These are phyloP conservation scores for Oasisia sp. DNA, from an alignment of 2,888 invertebrate species.

Conservation along the genomic window DNA sequence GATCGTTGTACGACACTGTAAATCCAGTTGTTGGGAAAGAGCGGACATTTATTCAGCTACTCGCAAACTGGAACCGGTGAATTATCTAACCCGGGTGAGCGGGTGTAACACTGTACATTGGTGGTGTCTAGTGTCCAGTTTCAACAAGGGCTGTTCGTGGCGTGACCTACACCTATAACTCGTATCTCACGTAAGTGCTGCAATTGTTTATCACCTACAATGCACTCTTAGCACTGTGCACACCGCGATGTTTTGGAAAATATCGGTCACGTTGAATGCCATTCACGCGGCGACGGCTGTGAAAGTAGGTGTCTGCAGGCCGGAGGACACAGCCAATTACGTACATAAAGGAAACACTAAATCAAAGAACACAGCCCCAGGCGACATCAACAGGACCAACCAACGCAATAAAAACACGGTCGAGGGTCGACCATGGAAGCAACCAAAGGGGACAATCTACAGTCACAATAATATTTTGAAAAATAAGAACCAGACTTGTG, in stretches of 20 bases:
- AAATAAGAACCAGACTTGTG: not conserved
- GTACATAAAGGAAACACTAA: not conserved
- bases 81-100: not conserved
- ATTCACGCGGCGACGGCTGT: not conserved
- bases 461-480: not conserved
- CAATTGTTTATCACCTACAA: not conserved
- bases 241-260: not conserved
- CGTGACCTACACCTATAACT: not conserved
- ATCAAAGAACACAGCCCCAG: not conserved
- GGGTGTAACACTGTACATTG: not conserved
- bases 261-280: not conserved
- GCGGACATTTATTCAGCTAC: not conserved
- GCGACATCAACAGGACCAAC: not conserved
- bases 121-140: not conserved
- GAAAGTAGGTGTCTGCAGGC: not conserved
- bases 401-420: not conserved
- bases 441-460: not conserved
- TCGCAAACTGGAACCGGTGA: not conserved
- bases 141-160: not conserved
- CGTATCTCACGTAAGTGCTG: not conserved
- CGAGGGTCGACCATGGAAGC: not conserved
- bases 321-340: not conserved
- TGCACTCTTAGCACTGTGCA: not conserved
- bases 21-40: not conserved
- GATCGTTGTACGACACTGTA: not conserved